phyloP scores from a whole-genome alignment of 2,113 vertebrate species.

The Nymphicus hollandicus region DNA sequence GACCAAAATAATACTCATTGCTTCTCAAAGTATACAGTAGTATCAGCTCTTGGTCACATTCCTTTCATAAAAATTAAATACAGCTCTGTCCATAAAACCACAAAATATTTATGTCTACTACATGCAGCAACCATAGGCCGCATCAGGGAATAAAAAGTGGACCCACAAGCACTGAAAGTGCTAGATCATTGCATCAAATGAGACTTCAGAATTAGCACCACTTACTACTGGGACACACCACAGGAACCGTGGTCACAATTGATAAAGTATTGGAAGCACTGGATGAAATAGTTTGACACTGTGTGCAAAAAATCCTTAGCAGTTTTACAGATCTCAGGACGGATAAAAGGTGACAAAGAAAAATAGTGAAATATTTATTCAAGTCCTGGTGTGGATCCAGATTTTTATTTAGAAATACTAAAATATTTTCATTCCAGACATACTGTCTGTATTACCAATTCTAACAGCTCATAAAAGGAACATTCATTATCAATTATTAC shows the following conservation, averaged over 20 bases:
- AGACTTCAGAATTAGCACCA: neutral
- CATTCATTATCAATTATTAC: constrained; percentile 44
- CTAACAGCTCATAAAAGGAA: constrained; percentile 32
- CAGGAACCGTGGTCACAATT: neutral
- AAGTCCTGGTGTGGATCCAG: neutral
- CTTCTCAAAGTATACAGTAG: neutral
- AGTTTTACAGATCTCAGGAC: neutral
- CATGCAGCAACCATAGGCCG: neutral
- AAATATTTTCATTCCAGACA: constrained; percentile 15
- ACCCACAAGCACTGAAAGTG: neutral
- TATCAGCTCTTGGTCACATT: neutral
- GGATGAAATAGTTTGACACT: neutral
- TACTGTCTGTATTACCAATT: neutral
- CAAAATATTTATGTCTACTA: neutral
- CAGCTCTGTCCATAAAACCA: neutral
- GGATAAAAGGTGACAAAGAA: neutral
- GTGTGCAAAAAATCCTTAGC: neutral
- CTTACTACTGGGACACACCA: neutral
- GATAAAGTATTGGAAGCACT: neutral
- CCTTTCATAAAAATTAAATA: neutral
- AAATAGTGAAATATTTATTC: neutral
- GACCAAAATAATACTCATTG: neutral
- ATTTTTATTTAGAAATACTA: constrained; percentile 2
- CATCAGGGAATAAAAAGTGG: neutral
- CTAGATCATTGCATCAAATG: neutral